phyloP scores from a whole-genome alignment of 1,140 invertebrate genomes.

The Polyergus mexicanus region DNA sequence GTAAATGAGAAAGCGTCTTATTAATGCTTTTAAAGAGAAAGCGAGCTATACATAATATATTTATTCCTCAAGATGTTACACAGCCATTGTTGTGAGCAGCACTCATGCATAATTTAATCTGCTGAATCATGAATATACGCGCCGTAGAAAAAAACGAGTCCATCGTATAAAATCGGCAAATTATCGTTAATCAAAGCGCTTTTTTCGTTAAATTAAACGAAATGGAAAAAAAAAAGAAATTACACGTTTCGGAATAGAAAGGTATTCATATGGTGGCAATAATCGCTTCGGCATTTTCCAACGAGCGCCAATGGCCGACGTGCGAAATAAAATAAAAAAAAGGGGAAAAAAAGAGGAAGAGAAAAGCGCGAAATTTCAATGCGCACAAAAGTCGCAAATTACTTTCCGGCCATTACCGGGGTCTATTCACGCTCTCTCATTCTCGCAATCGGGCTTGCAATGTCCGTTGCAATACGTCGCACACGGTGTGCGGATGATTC shows the following conservation, averaged over 20 bases:
- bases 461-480: constrained; percentile 21
- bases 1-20: not conserved
- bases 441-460: not conserved
- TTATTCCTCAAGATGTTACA: constrained; percentile 23
- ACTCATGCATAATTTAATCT: constrained; percentile 3
- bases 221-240: constrained; percentile 28
- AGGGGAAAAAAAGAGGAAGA: constrained; percentile 30
- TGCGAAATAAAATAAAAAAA: constrained; percentile 52
- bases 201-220: constrained; percentile 49
- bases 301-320: constrained; percentile 46
- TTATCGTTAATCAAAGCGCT: constrained; percentile 54
- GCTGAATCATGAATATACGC: constrained; percentile 24
- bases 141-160: constrained; percentile 4
- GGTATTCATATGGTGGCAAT: constrained; percentile 56
- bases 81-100: not conserved
- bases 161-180: constrained; percentile 28
- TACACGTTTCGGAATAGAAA: constrained; percentile 45
- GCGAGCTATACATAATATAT: not conserved
- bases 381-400: constrained; percentile 64
- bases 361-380: constrained; percentile 62
- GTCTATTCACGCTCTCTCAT: constrained; percentile 54
- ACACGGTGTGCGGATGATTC: constrained; percentile 47
- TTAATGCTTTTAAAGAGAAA: not conserved
- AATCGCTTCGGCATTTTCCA: constrained; percentile 51
- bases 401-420: constrained; percentile 61